Percentiles rank a stretch among this genome's conserved stretches.
These are phyloP conservation scores for Masnerella sp. DNA, from an alignment of 2,888 invertebrate genomes.

Conservation along the genomic window DNA sequence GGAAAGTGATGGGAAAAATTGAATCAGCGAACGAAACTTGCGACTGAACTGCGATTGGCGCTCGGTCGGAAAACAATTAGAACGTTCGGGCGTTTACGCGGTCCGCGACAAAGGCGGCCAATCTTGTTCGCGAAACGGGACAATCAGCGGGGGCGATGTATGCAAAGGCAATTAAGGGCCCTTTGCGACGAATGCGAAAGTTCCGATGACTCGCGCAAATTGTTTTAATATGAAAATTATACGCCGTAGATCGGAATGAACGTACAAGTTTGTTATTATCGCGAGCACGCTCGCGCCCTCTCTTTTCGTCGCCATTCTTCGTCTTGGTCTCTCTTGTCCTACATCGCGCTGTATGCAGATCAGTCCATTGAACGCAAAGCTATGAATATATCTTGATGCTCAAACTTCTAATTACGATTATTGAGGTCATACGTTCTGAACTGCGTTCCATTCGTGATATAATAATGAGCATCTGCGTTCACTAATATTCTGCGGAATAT, in stretches of 20 bases:
- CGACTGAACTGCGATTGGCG: no score
- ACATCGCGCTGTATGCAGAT: constrained; percentile 38
- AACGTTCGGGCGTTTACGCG: no score
- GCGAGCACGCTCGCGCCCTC: constrained; percentile 1
- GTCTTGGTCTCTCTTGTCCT: constrained; percentile 31
- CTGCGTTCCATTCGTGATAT: constrained; percentile 49
- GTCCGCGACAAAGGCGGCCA: no score
- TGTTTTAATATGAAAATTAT: constrained; percentile 37
- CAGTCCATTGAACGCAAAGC: constrained; percentile 48
- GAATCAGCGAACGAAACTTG: no score
- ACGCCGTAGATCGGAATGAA: constrained; percentile 21
- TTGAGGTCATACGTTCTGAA: constrained; percentile 45
- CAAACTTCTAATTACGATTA: constrained; percentile 58
- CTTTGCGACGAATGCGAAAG: constrained; percentile 2
- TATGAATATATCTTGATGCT: constrained; percentile 53
- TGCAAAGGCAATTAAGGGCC: background rate
- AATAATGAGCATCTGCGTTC: constrained; percentile 52
- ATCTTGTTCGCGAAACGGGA: no score
- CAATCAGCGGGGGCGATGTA: background rate
- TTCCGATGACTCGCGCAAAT: constrained; percentile 18
- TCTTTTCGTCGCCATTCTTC: background rate
- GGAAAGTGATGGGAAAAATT: no score
- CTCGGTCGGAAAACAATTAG: no score
- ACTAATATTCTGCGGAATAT: constrained; percentile 48
- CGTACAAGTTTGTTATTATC: constrained; percentile 30